These are phyloP conservation scores for Anguilla megastoma DNA, from an alignment of 2,797 vertebrate genomes.

Conservation along the genomic window DNA sequence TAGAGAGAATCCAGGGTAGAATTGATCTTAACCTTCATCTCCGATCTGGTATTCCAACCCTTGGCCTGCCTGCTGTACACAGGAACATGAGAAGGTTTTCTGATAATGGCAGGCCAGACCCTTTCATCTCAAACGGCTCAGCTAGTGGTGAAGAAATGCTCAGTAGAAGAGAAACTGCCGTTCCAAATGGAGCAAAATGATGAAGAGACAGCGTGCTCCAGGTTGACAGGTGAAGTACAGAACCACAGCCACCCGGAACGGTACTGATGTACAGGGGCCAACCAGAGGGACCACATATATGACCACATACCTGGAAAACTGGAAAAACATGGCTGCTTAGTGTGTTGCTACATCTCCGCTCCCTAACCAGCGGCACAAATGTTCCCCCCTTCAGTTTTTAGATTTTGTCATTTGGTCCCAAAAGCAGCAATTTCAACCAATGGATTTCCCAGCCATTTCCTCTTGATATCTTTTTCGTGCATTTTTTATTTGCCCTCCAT, in stretches of 20 bases:
- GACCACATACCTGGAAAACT: neutral
- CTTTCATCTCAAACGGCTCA: neutral
- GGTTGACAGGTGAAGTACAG: neutral
- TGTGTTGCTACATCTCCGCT: neutral
- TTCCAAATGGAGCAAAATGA: neutral
- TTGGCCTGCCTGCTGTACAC: neutral
- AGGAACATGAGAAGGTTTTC: neutral
- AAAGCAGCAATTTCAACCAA: neutral
- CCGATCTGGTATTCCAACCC: neutral
- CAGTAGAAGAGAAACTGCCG: neutral
- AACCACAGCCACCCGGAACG: neutral
- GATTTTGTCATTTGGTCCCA: too few species aligned
- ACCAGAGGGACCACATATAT: neutral
- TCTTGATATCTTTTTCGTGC: neutral
- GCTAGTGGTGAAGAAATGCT: neutral
- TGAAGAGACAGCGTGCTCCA: neutral
- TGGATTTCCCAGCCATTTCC: neutral
- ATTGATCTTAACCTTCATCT: neutral
- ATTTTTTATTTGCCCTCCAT: neutral
- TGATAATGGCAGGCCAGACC: neutral
- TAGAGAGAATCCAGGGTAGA: neutral
- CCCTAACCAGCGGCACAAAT: too few species aligned
- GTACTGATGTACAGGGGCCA: neutral
- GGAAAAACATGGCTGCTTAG: neutral
- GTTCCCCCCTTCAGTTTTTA: too few species aligned